Evolutionary conservation across 2,888 invertebrate genomes (phyloP), one percentile per base, ranked within the genome.

Genomic region (Bembecia ichneumoniformis): DNA sequence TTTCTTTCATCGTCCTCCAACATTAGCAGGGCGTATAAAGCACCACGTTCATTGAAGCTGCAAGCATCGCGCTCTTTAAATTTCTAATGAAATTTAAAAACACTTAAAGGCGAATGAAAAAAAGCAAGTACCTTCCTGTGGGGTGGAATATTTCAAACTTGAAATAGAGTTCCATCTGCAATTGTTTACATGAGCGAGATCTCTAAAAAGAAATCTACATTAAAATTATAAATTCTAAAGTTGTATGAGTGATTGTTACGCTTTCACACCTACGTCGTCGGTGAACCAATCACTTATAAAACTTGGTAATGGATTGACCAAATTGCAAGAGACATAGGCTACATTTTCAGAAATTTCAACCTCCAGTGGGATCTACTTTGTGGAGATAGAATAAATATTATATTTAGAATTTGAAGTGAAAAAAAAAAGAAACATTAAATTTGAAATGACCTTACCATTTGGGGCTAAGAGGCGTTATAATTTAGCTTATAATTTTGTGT

Each of bases 41-140:
- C 97, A 10, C 96, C 96, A 56, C 96, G 89, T 72, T 96, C 97
- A 70, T 95, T 95, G 70, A 95, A 96, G 78, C 95, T 94, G 66
- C 35, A 80, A 71, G 49, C 20, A 55, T 17, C 16, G 28, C 2
- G 20, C 7, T 20, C 46, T 51, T 48, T 15, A 49, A 20, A 36
- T 35, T 35, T 20, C 35, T 28, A 43, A 28, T 28, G 9, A 20
- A 20, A 9, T 28, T 28, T 40, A n/a, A 17, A 43, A n/a, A 35
- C 35, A 0, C 13, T 43, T 20, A 40, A 46, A 3, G 13, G 40
- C 3, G 11, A 3, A 40, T 40, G 4, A 40, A 40, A 40, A 10
- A 40, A 40, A 40, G 5, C 5, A 44, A 4, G 20, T 77, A 94
- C 94, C 95, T 96, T 70, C 97, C 97, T 10, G 96, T 96, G 53